A percentile compares a stretch with the other conserved stretches of the same genome.
Conservation (phyloP, 1,140 invertebrate genomes). For the Zaprionus taronus region DNA sequence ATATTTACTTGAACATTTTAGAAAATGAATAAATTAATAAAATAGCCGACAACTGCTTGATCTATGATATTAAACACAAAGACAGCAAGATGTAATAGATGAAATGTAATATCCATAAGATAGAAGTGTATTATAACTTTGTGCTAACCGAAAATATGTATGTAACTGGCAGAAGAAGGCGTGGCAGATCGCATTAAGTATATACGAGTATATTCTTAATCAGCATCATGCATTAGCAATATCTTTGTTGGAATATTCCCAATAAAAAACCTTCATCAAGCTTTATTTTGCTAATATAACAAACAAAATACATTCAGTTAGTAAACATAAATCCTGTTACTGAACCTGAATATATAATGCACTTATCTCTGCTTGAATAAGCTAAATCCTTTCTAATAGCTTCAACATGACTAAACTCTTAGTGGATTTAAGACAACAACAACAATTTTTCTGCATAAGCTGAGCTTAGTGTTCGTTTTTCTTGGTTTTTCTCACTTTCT, state of each 20-base stretch:
- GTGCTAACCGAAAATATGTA: too few species aligned
- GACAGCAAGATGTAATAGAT: background rate
- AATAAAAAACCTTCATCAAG: background rate
- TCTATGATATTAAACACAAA: background rate
- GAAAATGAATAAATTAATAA: background rate
- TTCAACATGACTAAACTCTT: background rate
- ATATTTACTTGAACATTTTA: background rate
- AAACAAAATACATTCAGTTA: background rate
- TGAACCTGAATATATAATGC: background rate
- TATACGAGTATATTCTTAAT: too few species aligned
- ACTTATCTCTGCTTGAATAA: background rate
- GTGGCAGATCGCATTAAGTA: too few species aligned
- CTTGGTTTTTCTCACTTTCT: background rate
- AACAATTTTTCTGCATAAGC: background rate
- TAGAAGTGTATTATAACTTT: too few species aligned
- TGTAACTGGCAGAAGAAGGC: too few species aligned
- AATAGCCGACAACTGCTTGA: background rate
- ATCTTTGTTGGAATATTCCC: background rate
- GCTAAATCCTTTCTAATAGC: background rate
- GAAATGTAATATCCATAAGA: too few species aligned
- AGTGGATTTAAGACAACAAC: background rate
- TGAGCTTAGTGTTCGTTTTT: background rate
- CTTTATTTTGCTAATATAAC: background rate
- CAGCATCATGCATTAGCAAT: too few species aligned
- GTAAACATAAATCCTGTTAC: background rate